A percentile compares a stretch with the other conserved stretches of the same genome.
These are phyloP conservation scores for Fregetta grallaria DNA, from an alignment of 2,113 vertebrate genomes.

Conservation along the genomic window DNA sequence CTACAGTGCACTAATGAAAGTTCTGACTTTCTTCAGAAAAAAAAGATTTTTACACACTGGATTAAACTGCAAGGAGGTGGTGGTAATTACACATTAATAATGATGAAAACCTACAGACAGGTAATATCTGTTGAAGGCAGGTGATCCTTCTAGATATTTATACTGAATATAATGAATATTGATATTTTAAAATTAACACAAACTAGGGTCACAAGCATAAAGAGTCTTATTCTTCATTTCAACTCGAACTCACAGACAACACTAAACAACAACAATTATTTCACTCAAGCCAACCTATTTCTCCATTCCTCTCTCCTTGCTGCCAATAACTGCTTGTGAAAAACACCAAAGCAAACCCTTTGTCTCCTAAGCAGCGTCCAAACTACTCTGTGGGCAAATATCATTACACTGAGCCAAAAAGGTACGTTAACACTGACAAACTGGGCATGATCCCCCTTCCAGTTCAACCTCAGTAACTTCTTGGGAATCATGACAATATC, in stretches of 20 bases:
- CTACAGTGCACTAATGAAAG: neutral
- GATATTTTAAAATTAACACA: neutral
- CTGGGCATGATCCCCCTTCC: neutral
- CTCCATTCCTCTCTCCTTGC: neutral
- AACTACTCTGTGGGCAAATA: neutral
- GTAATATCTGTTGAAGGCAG: neutral
- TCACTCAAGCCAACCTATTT: neutral
- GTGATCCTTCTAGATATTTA: neutral
- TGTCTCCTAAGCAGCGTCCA: neutral
- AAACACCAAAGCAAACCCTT: neutral
- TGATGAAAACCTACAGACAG: neutral
- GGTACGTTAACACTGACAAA: neutral
- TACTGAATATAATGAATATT: neutral
- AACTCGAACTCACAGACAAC: neutral
- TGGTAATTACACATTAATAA: neutral
- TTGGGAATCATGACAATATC: neutral
- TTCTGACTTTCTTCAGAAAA: neutral
- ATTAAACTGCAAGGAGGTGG: neutral
- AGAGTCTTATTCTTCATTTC: neutral
- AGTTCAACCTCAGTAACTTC: neutral
- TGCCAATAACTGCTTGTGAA: neutral
- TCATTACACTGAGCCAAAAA: neutral
- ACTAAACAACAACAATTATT: neutral
- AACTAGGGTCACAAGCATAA: neutral
- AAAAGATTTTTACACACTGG: neutral